Base-by-base conservation (phyloP, 2,797 vertebrate genomes). In the Linurgus olivaceus region DNA sequence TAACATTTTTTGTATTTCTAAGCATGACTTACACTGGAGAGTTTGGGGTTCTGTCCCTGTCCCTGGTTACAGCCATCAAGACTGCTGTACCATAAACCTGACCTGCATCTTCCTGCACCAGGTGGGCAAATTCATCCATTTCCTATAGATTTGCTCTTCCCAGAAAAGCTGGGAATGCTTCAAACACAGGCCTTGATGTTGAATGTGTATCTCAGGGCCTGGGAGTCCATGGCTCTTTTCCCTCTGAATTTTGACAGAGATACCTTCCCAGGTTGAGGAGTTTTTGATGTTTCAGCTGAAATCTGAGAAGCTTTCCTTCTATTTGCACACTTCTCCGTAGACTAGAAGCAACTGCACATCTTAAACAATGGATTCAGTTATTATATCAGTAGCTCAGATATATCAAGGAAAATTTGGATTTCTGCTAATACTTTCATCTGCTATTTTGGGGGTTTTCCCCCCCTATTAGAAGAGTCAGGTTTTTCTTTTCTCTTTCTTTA, bases 251-350 rank as follows among this genome's bases (percentile, higher is more conserved):
- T 79, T 66, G 59, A 29, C 51, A 92, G 63, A 7, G 17, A 10
- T 65, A 33, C 33, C 6, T 67, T 33, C 20, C 17, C 45, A 63
- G 2, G 18, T 21, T 67, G 2, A 10, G 26, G 6, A 19, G 4
- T 47, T 89, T 85, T 72, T 47, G 14, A 42, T 68, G 44, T 62
- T 90, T 91, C 77, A 73, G n/a, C 29, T 84, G 67, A 40, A 70
- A 75, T 67, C 33, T n/a, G 55, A 87, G 59, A n/a, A 52, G 24
- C 28, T 52, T 14, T 55, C 29, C 40, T 79, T 48, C 59, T 65
- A 1, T 71, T 78, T 63, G 23, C 57, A 66, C 33, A 11, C 12
- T 62, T 31, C 47, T 75, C 17, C 11, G 0, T 66, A 58, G 31
- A 51, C 26, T 10, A 45, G 58, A 63, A 65, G 58, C n/a, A 92